These are phyloP conservation scores for Chaetophractus vellerosus DNA, from an alignment of 2,797 vertebrate species.

Conservation along the genomic window DNA sequence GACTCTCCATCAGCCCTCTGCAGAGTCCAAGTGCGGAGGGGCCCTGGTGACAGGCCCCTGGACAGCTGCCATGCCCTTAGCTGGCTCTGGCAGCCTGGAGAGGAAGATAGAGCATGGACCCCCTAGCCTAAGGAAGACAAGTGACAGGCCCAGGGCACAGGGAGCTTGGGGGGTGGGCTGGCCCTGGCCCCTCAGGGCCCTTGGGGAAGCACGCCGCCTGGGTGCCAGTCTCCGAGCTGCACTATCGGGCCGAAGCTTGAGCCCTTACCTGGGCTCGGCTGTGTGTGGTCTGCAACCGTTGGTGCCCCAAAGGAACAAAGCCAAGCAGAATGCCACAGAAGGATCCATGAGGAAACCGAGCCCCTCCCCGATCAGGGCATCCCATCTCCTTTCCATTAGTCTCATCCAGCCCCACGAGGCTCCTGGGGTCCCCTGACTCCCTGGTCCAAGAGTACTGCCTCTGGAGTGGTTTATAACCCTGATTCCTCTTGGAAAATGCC, in stretches of 20 bases:
- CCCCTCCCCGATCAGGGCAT: not conserved
- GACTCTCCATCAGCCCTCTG: not conserved
- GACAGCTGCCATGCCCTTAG: not conserved
- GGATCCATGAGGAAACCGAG: fast-evolving
- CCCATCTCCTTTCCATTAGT: not conserved
- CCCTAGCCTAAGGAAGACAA: not conserved
- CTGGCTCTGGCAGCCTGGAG: fast-evolving
- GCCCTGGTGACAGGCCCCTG: too few relatives aligned
- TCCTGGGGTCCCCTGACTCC: not conserved
- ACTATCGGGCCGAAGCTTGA: not conserved
- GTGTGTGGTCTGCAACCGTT: fast-evolving
- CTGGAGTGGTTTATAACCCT: not conserved
- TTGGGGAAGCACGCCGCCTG: not conserved
- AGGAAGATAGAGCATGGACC: not conserved
- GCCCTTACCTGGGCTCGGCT: fast-evolving
- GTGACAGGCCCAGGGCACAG: fast-evolving
- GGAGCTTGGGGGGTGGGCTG: fast-evolving
- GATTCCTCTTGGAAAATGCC: not conserved
- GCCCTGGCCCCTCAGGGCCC: not conserved
- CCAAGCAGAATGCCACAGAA: fast-evolving
- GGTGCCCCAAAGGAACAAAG: fast-evolving
- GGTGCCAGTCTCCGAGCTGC: not conserved
- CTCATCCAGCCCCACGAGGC: not conserved
- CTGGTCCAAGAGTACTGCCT: not conserved
- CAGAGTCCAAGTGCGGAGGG: not conserved